Percentiles rank a stretch among this genome's conserved stretches.
Evolutionary conservation across 2,888 invertebrate genomes (phyloP).

Genomic region (Dorcus hopei): DNA sequence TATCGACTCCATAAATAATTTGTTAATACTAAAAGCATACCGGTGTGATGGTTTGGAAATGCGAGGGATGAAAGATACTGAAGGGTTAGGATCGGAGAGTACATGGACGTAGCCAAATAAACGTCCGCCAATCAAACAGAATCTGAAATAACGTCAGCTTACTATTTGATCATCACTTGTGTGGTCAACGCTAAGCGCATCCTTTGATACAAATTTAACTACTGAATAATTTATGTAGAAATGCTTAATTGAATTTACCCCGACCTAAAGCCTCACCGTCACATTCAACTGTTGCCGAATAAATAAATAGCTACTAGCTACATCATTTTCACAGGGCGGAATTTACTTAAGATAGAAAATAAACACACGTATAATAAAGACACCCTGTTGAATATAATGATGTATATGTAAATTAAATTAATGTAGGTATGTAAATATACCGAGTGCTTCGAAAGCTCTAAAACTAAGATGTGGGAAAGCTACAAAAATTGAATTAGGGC

Average conservation of each 20-base stretch:
- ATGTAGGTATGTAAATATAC: no score
- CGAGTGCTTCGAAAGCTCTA: no score
- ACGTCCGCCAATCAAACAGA: conserved; percentile 22
- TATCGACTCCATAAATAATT: conserved; percentile 22
- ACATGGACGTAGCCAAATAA: conserved; percentile 13
- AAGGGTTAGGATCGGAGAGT: background rate
- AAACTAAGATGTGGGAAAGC: no score
- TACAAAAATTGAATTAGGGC: no score
- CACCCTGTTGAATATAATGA: no score
- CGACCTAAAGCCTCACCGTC: background rate
- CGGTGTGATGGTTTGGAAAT: background rate
- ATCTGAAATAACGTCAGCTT: conserved; percentile 24
- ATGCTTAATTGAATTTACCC: conserved; percentile 11
- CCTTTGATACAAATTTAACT: conserved; percentile 7
- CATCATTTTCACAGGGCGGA: no score
- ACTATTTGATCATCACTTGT: conserved; percentile 24
- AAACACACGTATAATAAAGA: no score
- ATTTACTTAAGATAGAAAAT: no score
- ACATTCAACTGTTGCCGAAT: no score
- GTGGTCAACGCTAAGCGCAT: conserved; percentile 26
- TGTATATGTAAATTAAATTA: no score
- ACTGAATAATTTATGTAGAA: conserved; percentile 16
- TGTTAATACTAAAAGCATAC: conserved; percentile 17
- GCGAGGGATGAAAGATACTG: background rate
- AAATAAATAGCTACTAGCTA: no score